Evolutionary conservation across 2,113 vertebrate genomes (phyloP).

Genomic region (Baryphthengus martii): DNA sequence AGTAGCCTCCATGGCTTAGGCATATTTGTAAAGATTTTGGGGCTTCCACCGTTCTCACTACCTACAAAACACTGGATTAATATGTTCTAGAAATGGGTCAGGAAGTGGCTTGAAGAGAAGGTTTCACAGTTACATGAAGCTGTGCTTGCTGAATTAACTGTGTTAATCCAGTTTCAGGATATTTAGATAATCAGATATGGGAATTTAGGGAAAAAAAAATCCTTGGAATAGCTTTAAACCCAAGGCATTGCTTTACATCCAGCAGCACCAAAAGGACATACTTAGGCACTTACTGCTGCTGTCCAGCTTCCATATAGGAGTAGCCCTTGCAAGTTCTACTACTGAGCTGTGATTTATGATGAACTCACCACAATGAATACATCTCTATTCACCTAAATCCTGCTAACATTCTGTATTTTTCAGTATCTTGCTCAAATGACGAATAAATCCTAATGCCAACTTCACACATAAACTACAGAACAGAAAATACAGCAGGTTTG

Average conservation of each 20-base stretch:
- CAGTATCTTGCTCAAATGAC: background rate
- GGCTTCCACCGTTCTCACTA: background rate
- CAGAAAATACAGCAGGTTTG: constrained; percentile 10
- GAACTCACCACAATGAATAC: background rate
- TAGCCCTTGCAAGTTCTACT: background rate
- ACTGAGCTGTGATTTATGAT: background rate
- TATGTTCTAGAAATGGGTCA: background rate
- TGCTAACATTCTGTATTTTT: background rate
- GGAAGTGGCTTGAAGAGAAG: background rate
- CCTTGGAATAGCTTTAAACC: background rate
- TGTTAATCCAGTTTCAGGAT: background rate
- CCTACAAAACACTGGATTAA: background rate
- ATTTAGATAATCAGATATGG: background rate
- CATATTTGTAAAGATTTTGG: background rate
- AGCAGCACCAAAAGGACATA: background rate
- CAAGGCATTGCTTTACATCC: background rate
- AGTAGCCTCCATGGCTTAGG: background rate
- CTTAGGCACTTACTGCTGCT: background rate
- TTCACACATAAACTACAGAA: constrained; percentile 8
- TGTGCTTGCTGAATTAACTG: background rate
- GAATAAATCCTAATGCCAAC: constrained; percentile 10
- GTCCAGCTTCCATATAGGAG: background rate
- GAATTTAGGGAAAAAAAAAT: background rate
- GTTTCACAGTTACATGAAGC: background rate
- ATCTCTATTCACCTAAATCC: constrained; percentile 24